phyloP scores from a whole-genome alignment of 2,888 invertebrate species.

The Xestia sexstrigata region DNA sequence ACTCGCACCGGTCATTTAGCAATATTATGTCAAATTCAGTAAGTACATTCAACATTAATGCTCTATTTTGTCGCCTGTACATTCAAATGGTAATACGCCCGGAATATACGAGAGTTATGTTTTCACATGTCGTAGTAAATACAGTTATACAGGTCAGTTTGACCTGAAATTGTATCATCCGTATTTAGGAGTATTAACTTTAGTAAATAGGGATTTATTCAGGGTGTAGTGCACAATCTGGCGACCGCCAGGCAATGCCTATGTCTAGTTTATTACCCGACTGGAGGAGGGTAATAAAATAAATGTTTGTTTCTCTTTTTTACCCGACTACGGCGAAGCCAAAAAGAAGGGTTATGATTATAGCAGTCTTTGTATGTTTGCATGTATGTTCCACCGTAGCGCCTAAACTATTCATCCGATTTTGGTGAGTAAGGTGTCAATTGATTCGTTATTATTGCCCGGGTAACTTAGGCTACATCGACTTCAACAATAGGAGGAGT shows the following conservation, averaged over 20 bases:
- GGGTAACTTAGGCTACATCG: too few relatives aligned
- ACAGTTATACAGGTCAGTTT: constrained; percentile 8
- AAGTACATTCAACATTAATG: constrained; percentile 28
- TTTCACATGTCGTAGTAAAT: constrained; percentile 17
- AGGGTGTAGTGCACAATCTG: constrained; percentile 8
- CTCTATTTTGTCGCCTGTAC: constrained; percentile 12
- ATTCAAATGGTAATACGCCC: constrained; percentile 30
- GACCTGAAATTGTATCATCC: constrained; percentile 22
- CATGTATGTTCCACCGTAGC: too few relatives aligned
- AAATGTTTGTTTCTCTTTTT: too few relatives aligned
- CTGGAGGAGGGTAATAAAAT: background rate
- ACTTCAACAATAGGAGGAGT: too few relatives aligned
- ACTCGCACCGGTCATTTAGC: constrained; percentile 11
- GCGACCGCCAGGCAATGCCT: background rate
- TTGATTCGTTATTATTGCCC: too few relatives aligned
- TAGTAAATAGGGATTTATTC: constrained; percentile 19
- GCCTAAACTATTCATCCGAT: too few relatives aligned
- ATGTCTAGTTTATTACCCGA: background rate
- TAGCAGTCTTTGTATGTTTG: too few relatives aligned
- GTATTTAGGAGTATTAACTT: constrained; percentile 33
- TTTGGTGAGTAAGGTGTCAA: too few relatives aligned
- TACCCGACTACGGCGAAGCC: too few relatives aligned
- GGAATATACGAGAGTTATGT: constrained; percentile 23
- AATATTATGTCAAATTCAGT: constrained; percentile 27
- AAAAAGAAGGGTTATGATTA: too few relatives aligned